Evolutionary conservation across 2,888 invertebrate species (phyloP).

Genomic region (Miltochrista miniata): DNA sequence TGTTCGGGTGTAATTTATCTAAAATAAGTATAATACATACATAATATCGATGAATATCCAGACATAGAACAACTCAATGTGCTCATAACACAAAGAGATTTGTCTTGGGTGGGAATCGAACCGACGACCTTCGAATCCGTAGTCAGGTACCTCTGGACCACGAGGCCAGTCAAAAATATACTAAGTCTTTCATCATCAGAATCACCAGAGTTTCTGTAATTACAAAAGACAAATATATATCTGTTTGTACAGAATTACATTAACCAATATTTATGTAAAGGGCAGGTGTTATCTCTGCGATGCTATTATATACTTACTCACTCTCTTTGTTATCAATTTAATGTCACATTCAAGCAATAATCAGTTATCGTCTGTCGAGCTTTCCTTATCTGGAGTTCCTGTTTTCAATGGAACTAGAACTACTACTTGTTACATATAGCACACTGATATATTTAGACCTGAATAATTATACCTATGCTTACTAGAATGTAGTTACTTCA

Average conservation of each 20-base stretch:
- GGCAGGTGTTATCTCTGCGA: slow-evolving; percentile 58
- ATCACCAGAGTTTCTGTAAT: not conserved
- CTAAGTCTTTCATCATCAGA: not conserved
- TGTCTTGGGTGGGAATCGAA: too few species aligned
- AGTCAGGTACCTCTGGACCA: too few species aligned
- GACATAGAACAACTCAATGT: too few species aligned
- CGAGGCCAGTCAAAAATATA: too few species aligned
- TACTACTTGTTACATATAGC: slow-evolving; percentile 20
- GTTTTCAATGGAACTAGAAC: slow-evolving; percentile 35
- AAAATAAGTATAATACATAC: too few species aligned
- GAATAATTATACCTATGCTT: slow-evolving; percentile 7
- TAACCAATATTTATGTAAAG: slow-evolving; percentile 61
- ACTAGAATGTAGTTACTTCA: slow-evolving; percentile 18
- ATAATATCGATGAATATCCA: too few species aligned
- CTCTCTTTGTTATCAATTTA: slow-evolving; percentile 46
- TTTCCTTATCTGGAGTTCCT: slow-evolving; percentile 55
- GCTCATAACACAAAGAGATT: too few species aligned
- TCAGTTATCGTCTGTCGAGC: slow-evolving; percentile 36
- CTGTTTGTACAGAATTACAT: slow-evolving; percentile 22
- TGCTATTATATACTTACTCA: slow-evolving; percentile 51
- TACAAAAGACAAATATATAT: slow-evolving; percentile 12
- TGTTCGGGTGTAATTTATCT: too few species aligned
- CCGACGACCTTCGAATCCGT: too few species aligned
- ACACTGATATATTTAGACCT: slow-evolving; percentile 13
- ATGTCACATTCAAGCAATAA: slow-evolving; percentile 24